Base-by-base conservation (phyloP, 1,140 invertebrate species). In the Coenobita brevimanus region DNA sequence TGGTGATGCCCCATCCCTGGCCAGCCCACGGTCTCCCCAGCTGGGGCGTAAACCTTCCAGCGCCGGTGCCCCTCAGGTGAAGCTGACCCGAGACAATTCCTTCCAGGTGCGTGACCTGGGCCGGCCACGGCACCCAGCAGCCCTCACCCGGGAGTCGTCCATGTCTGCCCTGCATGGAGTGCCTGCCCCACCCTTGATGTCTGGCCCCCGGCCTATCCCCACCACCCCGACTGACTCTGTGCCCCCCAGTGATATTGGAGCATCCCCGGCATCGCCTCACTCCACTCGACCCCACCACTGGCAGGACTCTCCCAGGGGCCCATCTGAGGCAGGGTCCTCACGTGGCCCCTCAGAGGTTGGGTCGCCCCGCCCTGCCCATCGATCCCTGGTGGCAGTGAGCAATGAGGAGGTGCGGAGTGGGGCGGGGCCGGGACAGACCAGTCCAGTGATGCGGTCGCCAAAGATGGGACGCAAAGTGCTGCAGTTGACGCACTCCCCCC, bases 401-500 rank as follows among this genome's bases (percentile, higher is more conserved):
- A 41, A 41, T 62, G 84, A 87, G 1, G 80, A 86, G 15, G 84
- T 71, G 13, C 79, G 43, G 10, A 43, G 80, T 43, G 81, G 82
- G 13, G 64, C 71, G 17, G 57, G 38, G 13, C 76, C 79, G 17
- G 57, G 38, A n/a, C 85, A 81, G 33, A 10, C 54, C 1, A 82
- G 67, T 64, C 78, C 87, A 30, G 33, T 88, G 89, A 91, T 93
- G 90, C 90, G 94, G 89, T 94, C 94, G 64, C 93, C 95, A 73
- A 92, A 94, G 92, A 94, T 94, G 94, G 93, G 94, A 82, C 91
- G 93, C 64, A 91, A 93, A 84, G 93, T 93, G 0, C 91, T 94
- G 50, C 93, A 94, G 92, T 90, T 90, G 76, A 43, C 89, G 83
- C 82, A 92, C 80, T 67, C 91, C 73, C 89, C 90, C 62, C 81